Conservation (phyloP, 2,113 vertebrate species). For the Psephotus haematonotus region DNA sequence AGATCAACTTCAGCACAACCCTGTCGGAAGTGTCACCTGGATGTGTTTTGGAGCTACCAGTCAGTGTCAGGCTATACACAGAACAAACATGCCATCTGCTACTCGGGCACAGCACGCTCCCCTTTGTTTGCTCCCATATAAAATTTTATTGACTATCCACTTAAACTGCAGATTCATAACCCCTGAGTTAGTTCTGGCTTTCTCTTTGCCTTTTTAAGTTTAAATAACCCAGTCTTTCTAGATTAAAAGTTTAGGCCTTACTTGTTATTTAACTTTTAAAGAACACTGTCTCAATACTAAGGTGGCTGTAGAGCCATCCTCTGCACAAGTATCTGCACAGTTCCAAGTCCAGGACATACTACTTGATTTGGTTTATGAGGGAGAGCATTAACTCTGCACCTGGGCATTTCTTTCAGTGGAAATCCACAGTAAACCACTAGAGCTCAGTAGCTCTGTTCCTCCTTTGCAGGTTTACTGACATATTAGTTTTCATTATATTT, state of each 20-base stretch:
- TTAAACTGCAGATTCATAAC: not conserved
- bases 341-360: not conserved
- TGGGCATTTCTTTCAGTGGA: not conserved
- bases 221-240: not conserved
- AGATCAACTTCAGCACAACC: not conserved
- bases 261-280: not conserved
- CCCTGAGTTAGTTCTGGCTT: not conserved
- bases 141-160: not conserved
- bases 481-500: not conserved
- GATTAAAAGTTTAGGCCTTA: not conserved
- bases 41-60: not conserved
- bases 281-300: not conserved
- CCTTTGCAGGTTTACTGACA: not conserved
- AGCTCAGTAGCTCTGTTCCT: not conserved
- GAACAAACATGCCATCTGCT: not conserved
- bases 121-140: not conserved
- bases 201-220: not conserved
- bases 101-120: not conserved
- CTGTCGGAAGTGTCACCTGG: not conserved
- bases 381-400: not conserved
- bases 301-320: not conserved
- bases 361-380: rapidly evolving
- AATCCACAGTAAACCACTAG: not conserved
- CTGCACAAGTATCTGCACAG: not conserved
- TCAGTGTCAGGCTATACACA: not conserved